These are phyloP conservation scores for Tetramorium alpestre DNA, from an alignment of 1,140 invertebrate genomes.

Conservation along the genomic window DNA sequence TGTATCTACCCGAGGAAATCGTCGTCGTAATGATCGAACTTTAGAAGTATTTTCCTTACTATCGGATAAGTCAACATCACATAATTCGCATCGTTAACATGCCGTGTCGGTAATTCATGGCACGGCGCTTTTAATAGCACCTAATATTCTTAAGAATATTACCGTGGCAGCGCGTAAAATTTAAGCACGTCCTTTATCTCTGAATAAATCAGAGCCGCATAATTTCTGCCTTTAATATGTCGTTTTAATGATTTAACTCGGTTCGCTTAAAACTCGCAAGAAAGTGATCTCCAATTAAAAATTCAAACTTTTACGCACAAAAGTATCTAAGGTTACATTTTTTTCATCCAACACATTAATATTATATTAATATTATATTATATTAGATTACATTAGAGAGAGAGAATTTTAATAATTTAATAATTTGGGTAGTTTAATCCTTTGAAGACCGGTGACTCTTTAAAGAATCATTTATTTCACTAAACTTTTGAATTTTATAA, in stretches of 20 bases:
- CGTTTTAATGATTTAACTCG: constrained; percentile 49
- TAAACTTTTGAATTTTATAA: no score
- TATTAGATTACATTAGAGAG: neutral
- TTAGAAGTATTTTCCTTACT: neutral
- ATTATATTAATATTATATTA: neutral
- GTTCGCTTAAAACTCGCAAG: neutral
- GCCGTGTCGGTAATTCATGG: constrained; percentile 34
- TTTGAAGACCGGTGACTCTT: no score
- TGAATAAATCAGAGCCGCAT: constrained; percentile 45
- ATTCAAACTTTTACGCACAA: neutral
- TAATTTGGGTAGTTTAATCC: no score
- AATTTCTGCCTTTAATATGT: constrained; percentile 52
- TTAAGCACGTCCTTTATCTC: constrained; percentile 47
- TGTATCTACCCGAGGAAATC: neutral
- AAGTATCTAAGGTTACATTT: neutral
- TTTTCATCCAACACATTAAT: neutral
- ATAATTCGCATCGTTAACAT: constrained; percentile 58
- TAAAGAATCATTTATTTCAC: no score
- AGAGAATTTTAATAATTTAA: no score
- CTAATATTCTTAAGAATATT: constrained; percentile 63
- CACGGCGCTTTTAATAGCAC: constrained; percentile 48
- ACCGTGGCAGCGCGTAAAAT: constrained; percentile 46
- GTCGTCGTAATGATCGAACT: neutral
- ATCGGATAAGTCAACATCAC: constrained; percentile 44
- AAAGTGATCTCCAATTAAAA: neutral